Conservation (phyloP, 2,113 vertebrate genomes). For the Myrmecobius fasciatus region DNA sequence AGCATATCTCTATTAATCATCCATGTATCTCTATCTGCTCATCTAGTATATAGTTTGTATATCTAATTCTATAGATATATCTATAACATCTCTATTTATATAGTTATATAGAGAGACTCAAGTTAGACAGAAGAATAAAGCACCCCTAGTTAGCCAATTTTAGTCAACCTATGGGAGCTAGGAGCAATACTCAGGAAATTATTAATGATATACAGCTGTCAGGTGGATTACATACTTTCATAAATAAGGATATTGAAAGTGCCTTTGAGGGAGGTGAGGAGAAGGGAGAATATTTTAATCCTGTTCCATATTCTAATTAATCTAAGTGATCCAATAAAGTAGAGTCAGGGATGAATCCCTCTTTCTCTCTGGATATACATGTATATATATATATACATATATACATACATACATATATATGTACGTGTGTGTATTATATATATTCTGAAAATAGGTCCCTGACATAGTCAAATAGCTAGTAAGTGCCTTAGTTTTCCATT, state of each 20-base stretch:
- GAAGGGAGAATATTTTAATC: not conserved
- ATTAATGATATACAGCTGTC: not conserved
- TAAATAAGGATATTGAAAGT: not conserved
- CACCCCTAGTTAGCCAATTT: not conserved
- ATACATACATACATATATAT: too few species aligned
- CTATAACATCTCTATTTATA: not conserved
- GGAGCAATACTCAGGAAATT: not conserved
- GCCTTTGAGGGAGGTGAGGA: not conserved
- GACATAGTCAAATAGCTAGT: not conserved
- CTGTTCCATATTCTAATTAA: not conserved
- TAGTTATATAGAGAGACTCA: not conserved
- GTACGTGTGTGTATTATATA: not conserved
- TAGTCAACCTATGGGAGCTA: not conserved
- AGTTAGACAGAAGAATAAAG: not conserved
- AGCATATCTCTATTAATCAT: too few species aligned
- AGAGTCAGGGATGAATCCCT: not conserved
- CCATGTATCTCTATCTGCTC: too few species aligned
- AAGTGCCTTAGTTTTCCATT: not conserved
- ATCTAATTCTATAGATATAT: not conserved
- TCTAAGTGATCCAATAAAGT: not conserved
- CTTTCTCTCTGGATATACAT: not conserved
- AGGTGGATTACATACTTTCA: not conserved
- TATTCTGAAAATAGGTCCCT: not conserved
- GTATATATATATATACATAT: not conserved
- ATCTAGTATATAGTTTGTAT: too few species aligned